Percentiles rank a stretch among this genome's conserved stretches.
phyloP scores from a whole-genome alignment of 2,888 invertebrate genomes.

The Drosophila kanekoi region DNA sequence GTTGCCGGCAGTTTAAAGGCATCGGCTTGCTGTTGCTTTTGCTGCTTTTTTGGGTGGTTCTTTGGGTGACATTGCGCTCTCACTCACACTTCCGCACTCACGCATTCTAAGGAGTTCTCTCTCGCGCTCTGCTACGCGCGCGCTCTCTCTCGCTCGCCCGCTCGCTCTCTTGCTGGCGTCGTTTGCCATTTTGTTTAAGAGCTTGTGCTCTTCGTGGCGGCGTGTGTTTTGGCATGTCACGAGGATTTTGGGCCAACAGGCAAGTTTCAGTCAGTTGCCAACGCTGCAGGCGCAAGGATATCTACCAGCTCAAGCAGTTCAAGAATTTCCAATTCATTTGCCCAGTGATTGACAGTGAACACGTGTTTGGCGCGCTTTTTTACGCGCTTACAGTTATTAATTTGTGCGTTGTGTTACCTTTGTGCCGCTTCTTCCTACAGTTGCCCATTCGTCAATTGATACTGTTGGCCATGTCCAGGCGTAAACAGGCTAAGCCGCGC shows the following conservation, averaged over 20 bases:
- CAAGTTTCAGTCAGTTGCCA: conserved; percentile 77
- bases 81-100: conserved; percentile 9
- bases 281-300: conserved; percentile 83
- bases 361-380: conserved; percentile 63
- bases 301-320: conserved; percentile 12
- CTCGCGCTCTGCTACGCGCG: conserved; percentile 1
- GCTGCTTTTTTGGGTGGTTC: conserved; percentile 43
- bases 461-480: conserved; percentile 87
- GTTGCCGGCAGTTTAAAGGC: too few species aligned
- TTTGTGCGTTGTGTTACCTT: not conserved
- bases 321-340: conserved; percentile 1
- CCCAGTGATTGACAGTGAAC: conserved; percentile 1
- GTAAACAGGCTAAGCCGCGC: conserved; percentile 90
- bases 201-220: conserved; percentile 30
- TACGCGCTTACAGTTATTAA: conserved; percentile 12
- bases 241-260: conserved; percentile 57
- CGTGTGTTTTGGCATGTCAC: conserved; percentile 48
- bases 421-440: conserved; percentile 3
- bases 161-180: conserved; percentile 22
- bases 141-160: conserved; percentile 16
- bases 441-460: not conserved
- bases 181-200: conserved; percentile 67
- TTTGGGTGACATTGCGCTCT: conserved; percentile 46
- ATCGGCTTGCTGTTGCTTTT: conserved; percentile 5
- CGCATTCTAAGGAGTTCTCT: not conserved